Percentiles rank a stretch among this genome's conserved stretches.
These are phyloP conservation scores for Raphicerus campestris DNA, from an alignment of 2,113 vertebrate genomes.

Conservation along the genomic window DNA sequence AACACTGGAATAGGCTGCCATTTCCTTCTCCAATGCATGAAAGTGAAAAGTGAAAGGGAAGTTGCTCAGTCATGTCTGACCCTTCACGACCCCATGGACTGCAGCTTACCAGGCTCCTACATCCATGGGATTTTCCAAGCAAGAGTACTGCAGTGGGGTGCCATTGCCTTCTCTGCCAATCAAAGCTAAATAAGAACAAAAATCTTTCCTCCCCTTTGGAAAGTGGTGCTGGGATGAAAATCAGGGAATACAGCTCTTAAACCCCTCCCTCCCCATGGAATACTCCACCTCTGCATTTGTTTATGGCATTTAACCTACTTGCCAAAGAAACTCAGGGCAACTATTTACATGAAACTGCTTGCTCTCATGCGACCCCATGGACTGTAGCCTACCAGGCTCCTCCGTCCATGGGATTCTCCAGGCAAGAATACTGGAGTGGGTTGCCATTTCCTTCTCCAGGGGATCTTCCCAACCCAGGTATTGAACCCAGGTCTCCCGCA, in stretches of 20 bases:
- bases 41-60: too few relatives aligned
- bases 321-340: background rate
- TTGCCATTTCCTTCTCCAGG: too few relatives aligned
- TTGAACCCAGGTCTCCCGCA: too few relatives aligned
- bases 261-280: too few relatives aligned
- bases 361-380: background rate
- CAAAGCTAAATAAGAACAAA: background rate
- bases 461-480: too few relatives aligned
- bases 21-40: too few relatives aligned
- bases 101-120: background rate
- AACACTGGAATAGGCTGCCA: too few relatives aligned
- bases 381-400: too few relatives aligned
- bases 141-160: background rate
- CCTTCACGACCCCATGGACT: fast-evolving
- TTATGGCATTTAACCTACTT: fast-evolving
- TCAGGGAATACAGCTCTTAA: background rate
- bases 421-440: too few relatives aligned
- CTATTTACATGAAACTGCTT: background rate
- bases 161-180: background rate
- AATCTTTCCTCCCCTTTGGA: background rate
- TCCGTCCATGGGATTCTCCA: too few relatives aligned
- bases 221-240: background rate
- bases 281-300: background rate
- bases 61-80: too few relatives aligned
- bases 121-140: background rate